Evolutionary conservation across 1,140 invertebrate genomes (phyloP), one percentile per base, ranked within the genome.

Genomic region (Drosophila bocqueti): DNA sequence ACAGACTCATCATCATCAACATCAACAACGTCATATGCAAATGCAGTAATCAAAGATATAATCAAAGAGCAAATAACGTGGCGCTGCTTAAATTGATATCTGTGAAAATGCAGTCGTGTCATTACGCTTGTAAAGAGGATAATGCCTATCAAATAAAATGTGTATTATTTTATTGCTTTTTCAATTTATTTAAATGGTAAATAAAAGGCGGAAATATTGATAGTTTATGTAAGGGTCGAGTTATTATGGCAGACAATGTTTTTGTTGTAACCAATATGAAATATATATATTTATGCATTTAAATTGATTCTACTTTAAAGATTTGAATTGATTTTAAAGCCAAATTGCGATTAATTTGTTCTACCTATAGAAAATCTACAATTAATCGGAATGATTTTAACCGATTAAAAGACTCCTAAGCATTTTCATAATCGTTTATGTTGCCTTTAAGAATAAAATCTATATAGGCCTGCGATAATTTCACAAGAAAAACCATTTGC

Each of bases 401-500:
- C 13, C n/a, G 18, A 47, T 16, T 31, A 60, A 29, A 24, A 55
- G 11, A 34, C 4, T 11, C 7, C 26, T 47, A 0, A 31, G 26
- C 9, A 26, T n/a, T 42, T n/a, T 3, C 55, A 26, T 57, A 16
- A 61, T 34, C 11, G 34, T 62, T 38, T 36, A 11, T 34, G 26
- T 15, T 24, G n/a, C 26, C 50, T 38, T 43, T 26, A 66, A 52
- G 18, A 47, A 21, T 42, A 34, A 64, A 63, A 63, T 64, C 34
- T 36, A 15, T 49, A 10, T 11, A 60, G 59, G 26, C 29, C 36
- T 46, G 52, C 26, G 67, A 38, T 62, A 43, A 65, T 68, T 76
- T 40, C 21, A 21, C 1, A 8, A 26, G 24, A 64, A 64, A 10
- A 68, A 26, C 50, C 54, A 62, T 83, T 72, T 71, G 34, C 31